Evolutionary conservation across 2,113 vertebrate genomes (phyloP).

Genomic region (Entelurus aequoreus): DNA sequence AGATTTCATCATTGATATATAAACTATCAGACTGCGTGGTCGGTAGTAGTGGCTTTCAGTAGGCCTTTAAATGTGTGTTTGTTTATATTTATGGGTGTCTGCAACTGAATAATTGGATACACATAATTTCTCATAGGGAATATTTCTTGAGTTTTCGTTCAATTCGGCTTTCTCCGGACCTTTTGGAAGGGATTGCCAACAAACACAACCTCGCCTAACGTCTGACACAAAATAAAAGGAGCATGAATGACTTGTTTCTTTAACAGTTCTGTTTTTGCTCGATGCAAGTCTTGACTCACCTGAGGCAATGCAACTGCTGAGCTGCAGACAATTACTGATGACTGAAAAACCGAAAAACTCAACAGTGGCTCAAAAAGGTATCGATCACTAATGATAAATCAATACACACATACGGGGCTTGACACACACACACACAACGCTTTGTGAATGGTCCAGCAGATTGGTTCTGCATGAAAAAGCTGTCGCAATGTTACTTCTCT

Average conservation of each 20-base stretch:
- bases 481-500: background rate
- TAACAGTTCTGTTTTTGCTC: background rate
- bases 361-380: background rate
- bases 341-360: background rate
- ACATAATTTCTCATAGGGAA: too few relatives aligned
- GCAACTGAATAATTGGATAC: too few relatives aligned
- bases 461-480: slow-evolving; percentile 1
- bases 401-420: background rate
- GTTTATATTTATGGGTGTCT: too few relatives aligned
- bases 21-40: too few relatives aligned
- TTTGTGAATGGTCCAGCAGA: background rate
- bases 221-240: background rate
- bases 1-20: too few relatives aligned
- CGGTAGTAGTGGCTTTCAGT: too few relatives aligned
- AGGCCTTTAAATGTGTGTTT: too few relatives aligned
- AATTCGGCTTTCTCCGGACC: too few relatives aligned
- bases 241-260: background rate
- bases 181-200: too few relatives aligned
- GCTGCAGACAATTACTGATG: background rate
- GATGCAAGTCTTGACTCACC: background rate
- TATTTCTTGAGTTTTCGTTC: too few relatives aligned
- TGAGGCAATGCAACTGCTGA: background rate
- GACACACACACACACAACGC: background rate
- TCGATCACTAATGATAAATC: slow-evolving; percentile 3
- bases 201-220: background rate